Percentiles rank a stretch among this genome's conserved stretches.
phyloP scores from a whole-genome alignment of 2,888 invertebrate genomes.

The Clusia tigrina region DNA sequence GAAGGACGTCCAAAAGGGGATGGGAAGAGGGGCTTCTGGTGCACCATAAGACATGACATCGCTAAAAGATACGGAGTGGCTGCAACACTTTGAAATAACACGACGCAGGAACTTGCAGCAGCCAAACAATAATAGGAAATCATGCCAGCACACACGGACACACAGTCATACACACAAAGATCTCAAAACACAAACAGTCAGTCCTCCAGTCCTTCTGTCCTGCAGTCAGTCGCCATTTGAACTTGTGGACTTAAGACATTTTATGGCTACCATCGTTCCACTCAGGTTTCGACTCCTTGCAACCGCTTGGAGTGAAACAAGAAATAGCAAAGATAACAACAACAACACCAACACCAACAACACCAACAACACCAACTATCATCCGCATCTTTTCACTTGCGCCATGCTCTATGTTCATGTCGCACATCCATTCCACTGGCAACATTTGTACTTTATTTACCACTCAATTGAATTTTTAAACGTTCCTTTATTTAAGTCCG shows the following conservation, averaged over 20 bases:
- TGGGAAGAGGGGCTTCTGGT: neutral
- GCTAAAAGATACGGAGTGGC: neutral
- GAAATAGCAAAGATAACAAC: neutral
- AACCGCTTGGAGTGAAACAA: neutral
- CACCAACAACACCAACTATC: neutral
- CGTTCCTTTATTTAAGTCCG: slow-evolving; percentile 48
- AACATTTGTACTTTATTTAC: slow-evolving; percentile 46
- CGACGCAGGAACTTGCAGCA: neutral
- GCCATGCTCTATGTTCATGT: too few relatives aligned
- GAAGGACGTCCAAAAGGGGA: neutral
- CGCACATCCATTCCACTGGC: too few relatives aligned
- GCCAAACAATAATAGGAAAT: neutral
- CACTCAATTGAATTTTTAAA: slow-evolving; percentile 57
- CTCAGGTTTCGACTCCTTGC: too few relatives aligned
- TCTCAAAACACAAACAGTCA: too few relatives aligned
- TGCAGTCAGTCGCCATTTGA: too few relatives aligned
- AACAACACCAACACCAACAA: neutral
- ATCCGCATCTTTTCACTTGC: neutral
- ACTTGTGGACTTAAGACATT: slow-evolving; percentile 3
- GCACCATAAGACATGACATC: neutral
- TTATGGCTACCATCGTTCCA: slow-evolving; percentile 1
- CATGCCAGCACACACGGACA: neutral
- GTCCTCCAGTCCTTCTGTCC: too few relatives aligned
- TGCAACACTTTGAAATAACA: neutral
- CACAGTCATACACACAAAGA: too few relatives aligned